Conservation (phyloP, 2,113 vertebrate species). For the Semicossyphus pulcher region DNA sequence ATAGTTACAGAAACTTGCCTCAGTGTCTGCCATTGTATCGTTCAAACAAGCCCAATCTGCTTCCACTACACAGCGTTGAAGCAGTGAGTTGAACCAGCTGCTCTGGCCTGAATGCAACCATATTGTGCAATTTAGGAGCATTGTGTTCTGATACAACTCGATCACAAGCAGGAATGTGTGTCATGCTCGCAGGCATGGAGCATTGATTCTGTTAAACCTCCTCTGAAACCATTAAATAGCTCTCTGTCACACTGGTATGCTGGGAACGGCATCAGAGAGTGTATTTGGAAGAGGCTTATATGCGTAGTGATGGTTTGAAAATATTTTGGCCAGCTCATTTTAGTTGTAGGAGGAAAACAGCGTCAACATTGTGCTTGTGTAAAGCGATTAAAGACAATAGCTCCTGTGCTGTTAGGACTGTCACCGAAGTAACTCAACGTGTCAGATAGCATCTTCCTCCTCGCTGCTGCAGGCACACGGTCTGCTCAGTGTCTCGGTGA, state of each 20-base stretch:
- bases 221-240: neutral
- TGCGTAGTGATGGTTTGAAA: neutral
- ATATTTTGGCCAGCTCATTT: neutral
- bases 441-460: constrained; percentile 1
- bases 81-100: neutral
- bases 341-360: neutral
- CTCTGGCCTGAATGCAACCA: neutral
- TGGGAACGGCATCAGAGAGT: neutral
- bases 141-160: constrained; percentile 33
- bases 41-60: neutral
- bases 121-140: constrained; percentile 6
- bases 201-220: neutral
- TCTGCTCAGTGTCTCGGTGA: constrained; percentile 12
- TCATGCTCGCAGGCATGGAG: constrained; percentile 1
- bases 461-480: neutral
- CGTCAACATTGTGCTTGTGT: neutral
- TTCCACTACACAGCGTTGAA: no score
- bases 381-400: neutral
- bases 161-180: constrained; percentile 22
- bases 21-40: neutral
- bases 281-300: neutral
- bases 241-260: neutral
- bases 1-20: neutral
- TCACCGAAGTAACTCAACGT: neutral
- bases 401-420: neutral